phyloP scores from a whole-genome alignment of 2,888 invertebrate species.

The Hylaea fasciaria region DNA sequence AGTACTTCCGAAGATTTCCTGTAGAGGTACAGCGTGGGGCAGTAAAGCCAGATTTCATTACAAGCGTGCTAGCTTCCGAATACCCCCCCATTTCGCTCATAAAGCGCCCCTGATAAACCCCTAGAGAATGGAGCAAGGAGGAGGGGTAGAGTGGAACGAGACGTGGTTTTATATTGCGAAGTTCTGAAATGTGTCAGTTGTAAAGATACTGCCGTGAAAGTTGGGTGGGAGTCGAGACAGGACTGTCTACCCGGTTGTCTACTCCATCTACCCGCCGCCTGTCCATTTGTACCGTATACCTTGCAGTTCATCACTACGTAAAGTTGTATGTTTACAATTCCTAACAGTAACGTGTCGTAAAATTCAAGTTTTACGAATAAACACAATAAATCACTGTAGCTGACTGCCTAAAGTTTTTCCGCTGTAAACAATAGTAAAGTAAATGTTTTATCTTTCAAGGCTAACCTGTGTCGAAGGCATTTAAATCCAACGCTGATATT shows the following conservation, averaged over 20 bases:
- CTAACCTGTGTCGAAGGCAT: slow-evolving; percentile 21
- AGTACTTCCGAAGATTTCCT: slow-evolving; percentile 56
- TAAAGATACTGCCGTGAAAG: slow-evolving; percentile 39
- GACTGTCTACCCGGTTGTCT: slow-evolving; percentile 15
- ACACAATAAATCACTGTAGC: neutral
- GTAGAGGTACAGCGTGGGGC: slow-evolving; percentile 46
- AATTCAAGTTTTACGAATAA: no score
- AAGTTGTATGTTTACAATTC: slow-evolving; percentile 3
- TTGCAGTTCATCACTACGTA: slow-evolving; percentile 2
- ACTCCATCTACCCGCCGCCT: slow-evolving; percentile 1
- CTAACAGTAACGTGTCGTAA: no score
- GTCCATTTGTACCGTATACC: slow-evolving; percentile 14
- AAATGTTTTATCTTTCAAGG: slow-evolving; percentile 17
- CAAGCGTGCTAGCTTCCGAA: slow-evolving; percentile 56
- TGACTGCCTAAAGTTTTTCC: slow-evolving; percentile 4
- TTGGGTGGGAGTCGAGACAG: slow-evolving; percentile 25
- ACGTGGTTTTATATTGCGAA: slow-evolving; percentile 40
- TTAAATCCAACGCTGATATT: slow-evolving; percentile 29
- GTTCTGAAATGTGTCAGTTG: slow-evolving; percentile 43
- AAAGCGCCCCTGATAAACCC: slow-evolving; percentile 67
- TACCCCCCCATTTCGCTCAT: slow-evolving; percentile 63
- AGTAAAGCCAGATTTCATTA: slow-evolving; percentile 68
- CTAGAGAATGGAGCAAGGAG: slow-evolving; percentile 51
- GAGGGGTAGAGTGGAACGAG: slow-evolving; percentile 37
- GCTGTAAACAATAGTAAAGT: neutral